phyloP scores from a whole-genome alignment of 2,113 vertebrate genomes.

The Suncus etruscus region DNA sequence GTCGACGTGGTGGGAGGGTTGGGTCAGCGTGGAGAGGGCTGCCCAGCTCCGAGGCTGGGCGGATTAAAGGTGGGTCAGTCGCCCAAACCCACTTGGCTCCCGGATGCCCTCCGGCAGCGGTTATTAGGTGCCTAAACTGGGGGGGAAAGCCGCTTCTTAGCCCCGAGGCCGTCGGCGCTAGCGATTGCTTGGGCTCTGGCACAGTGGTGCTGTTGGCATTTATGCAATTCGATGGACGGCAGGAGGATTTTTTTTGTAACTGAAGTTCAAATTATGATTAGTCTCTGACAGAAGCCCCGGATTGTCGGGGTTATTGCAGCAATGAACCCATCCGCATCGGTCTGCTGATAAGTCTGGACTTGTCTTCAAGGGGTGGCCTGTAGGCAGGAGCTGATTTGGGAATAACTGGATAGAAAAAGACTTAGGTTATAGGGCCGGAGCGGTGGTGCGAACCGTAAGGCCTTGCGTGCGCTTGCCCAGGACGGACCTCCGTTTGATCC shows the following conservation, averaged over 20 bases:
- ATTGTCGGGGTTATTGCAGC: neutral
- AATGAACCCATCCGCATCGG: neutral
- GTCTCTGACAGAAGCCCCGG: neutral
- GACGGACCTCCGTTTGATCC: too few species aligned
- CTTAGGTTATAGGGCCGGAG: neutral
- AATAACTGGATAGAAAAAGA: neutral
- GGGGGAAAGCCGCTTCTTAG: slow-evolving; percentile 51
- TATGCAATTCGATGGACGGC: neutral
- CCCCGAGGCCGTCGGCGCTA: slow-evolving; percentile 42
- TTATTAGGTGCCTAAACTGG: slow-evolving; percentile 49
- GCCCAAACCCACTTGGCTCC: slow-evolving; percentile 24
- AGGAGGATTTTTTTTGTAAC: neutral
- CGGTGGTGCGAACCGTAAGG: too few species aligned
- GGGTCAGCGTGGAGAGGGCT: slow-evolving; percentile 45
- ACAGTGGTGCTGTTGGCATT: neutral
- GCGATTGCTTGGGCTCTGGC: slow-evolving; percentile 7
- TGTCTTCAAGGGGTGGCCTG: neutral
- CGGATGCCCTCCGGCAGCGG: slow-evolving; percentile 53
- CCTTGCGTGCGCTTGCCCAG: too few species aligned
- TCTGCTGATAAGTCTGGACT: too few species aligned
- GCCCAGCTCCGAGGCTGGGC: slow-evolving; percentile 60
- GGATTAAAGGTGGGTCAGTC: slow-evolving; percentile 28
- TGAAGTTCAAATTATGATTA: neutral
- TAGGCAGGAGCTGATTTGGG: neutral
- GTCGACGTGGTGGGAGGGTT: slow-evolving; percentile 52